These are phyloP conservation scores for Oxyscelio sp. DNA, from an alignment of 2,888 invertebrate genomes.

Conservation along the genomic window DNA sequence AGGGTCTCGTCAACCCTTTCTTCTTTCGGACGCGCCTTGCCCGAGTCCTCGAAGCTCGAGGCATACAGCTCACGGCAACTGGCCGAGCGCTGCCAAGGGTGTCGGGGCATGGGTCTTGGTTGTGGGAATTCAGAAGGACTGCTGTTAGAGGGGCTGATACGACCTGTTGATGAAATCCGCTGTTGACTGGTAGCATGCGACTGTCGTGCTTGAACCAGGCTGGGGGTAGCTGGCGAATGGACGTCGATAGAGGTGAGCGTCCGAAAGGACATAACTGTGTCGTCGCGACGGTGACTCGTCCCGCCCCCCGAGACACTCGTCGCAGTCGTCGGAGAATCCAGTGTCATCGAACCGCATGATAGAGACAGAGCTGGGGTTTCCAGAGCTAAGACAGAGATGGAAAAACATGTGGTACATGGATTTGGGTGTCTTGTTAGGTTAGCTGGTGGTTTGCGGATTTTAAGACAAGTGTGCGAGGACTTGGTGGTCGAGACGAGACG, in stretches of 20 bases:
- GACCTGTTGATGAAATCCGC: constrained; percentile 88
- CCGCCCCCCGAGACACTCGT: constrained; percentile 88
- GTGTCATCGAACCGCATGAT: constrained; percentile 91
- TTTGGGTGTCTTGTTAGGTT: neutral
- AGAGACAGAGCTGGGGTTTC: constrained; percentile 89
- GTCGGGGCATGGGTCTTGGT: constrained; percentile 88
- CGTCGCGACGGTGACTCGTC: constrained; percentile 91
- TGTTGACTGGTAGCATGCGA: constrained; percentile 83
- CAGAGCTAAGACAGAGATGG: constrained; percentile 82
- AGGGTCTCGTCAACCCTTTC: constrained; percentile 78
- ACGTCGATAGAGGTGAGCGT: constrained; percentile 90
- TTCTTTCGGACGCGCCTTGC: constrained; percentile 89
- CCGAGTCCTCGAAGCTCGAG: constrained; percentile 92
- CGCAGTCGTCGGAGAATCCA: constrained; percentile 96
- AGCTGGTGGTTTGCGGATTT: neutral
- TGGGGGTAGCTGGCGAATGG: constrained; percentile 89
- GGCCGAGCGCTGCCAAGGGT: constrained; percentile 93
- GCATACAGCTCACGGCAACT: constrained; percentile 95
- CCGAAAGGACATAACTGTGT: constrained; percentile 90
- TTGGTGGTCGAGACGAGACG: too few relatives aligned
- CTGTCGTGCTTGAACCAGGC: constrained; percentile 87
- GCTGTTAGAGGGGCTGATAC: constrained; percentile 89
- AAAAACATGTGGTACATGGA: constrained; percentile 9
- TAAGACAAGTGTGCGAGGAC: neutral
- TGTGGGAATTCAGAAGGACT: constrained; percentile 88